Evolutionary conservation across 2,797 vertebrate genomes (phyloP), one percentile per base, ranked within the genome.

Genomic region (Pseudochromis fuscus): DNA sequence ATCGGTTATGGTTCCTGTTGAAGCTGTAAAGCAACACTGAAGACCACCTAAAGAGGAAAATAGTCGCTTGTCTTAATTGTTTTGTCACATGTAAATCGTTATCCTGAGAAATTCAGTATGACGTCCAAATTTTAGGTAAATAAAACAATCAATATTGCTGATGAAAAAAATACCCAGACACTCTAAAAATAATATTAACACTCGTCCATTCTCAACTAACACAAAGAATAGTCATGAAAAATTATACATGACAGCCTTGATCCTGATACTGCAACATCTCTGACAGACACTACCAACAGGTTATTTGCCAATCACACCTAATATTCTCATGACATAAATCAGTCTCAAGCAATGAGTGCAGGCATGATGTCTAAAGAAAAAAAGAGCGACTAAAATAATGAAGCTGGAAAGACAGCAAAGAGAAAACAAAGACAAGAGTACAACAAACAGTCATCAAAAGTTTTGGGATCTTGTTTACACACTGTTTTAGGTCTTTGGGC

Each of bases 41-140:
- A 84, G 77, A 89, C 83, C 74, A 92, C 76, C 63, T 68, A 72
- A 63, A 77, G 57, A 82, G 24, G 63, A 77, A 71, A 87, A 71
- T 67, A 68, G 51, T 74, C 79, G 67, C 75, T 81, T 69, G 56
- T 68, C 55, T 78, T 58, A 59, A 70, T 56, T 69, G 56, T 79
- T 84, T 72, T 63, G 35, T 75, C 56, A 78, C 58, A 77, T 78
- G 75, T 67, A 78, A 80, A 79, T 85, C 57, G 72, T 88, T 87
- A 82, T 93, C 91, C 92, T 92, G 91, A 93, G 91, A 91, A 87
- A 89, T 89, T 87, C 83, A 87, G 67, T 83, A 79, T 84, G 83
- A 87, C 81, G 67, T 85, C 72, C 77, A 75, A 86, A 87, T 89
- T 86, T n/a, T 78, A 62, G 85, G 79, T 58, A 81, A 89, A 86